phyloP scores from a whole-genome alignment of 2,797 vertebrate species.

The Otolemur crassicaudatus region DNA sequence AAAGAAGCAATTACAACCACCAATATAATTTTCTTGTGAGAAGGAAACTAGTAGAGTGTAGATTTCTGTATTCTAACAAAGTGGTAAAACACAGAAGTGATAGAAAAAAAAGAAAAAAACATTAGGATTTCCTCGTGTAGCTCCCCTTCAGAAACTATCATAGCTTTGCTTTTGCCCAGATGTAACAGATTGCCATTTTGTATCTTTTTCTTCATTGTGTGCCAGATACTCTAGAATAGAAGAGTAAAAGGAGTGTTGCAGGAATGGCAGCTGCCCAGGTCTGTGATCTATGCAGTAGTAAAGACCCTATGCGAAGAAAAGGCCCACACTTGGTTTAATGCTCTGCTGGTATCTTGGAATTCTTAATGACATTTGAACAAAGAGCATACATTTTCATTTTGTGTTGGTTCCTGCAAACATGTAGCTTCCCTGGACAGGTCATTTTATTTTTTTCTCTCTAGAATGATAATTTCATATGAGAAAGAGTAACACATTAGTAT shows the following conservation, averaged over 20 bases:
- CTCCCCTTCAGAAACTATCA: neutral
- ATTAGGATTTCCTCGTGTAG: neutral
- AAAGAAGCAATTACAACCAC: neutral
- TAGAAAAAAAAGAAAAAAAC: neutral
- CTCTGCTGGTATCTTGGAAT: neutral
- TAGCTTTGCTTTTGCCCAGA: neutral
- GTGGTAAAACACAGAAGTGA: neutral
- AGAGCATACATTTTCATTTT: neutral
- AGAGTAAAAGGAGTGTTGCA: neutral
- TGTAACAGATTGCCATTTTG: neutral
- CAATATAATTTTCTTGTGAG: neutral
- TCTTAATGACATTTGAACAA: neutral
- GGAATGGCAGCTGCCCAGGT: neutral
- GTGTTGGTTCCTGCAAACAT: neutral
- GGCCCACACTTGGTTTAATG: neutral
- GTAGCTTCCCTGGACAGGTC: neutral
- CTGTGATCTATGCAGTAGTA: neutral
- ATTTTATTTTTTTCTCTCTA: constrained; percentile 17
- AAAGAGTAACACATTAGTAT: neutral
- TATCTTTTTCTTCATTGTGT: neutral
- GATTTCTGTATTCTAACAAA: neutral
- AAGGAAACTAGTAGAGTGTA: neutral
- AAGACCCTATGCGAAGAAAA: neutral
- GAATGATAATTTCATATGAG: constrained; percentile 16
- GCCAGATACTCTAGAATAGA: neutral